Conservation (phyloP, 2,888 invertebrate species). For the Priocnemis perturbator region DNA sequence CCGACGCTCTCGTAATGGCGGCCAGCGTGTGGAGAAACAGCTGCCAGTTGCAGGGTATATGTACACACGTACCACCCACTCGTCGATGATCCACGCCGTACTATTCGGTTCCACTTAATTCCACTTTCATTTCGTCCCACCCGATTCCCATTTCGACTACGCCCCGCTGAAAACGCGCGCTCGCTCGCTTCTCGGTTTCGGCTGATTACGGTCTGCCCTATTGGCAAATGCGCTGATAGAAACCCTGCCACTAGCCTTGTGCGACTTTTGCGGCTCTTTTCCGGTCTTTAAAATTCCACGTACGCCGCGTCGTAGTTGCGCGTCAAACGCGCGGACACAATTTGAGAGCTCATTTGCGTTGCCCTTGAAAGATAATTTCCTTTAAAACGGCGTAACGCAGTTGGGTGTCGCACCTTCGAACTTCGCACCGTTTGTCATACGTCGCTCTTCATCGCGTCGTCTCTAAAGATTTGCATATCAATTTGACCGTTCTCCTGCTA, state of each 20-base stretch:
- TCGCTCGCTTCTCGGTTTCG: constrained; percentile 1
- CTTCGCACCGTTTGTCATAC: too few species aligned
- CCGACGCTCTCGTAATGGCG: constrained; percentile 61
- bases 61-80: constrained; percentile 36
- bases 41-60: constrained; percentile 46
- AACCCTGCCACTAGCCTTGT: not conserved
- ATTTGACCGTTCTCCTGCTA: too few species aligned
- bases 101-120: constrained; percentile 48
- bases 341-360: too few species aligned
- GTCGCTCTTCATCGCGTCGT: too few species aligned
- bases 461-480: too few species aligned
- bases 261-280: not conserved
- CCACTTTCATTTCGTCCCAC: constrained; percentile 44
- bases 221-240: constrained; percentile 19
- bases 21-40: constrained; percentile 38
- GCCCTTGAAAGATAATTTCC: too few species aligned
- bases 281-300: not conserved
- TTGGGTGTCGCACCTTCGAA: too few species aligned
- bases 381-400: too few species aligned
- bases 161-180: not conserved
- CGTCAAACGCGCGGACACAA: not conserved
- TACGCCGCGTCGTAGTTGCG: not conserved
- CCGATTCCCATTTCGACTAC: not conserved
- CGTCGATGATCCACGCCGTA: constrained; percentile 31
- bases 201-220: not conserved